Conservation (phyloP, 2,797 vertebrate genomes). For the Antrozous pallidus region DNA sequence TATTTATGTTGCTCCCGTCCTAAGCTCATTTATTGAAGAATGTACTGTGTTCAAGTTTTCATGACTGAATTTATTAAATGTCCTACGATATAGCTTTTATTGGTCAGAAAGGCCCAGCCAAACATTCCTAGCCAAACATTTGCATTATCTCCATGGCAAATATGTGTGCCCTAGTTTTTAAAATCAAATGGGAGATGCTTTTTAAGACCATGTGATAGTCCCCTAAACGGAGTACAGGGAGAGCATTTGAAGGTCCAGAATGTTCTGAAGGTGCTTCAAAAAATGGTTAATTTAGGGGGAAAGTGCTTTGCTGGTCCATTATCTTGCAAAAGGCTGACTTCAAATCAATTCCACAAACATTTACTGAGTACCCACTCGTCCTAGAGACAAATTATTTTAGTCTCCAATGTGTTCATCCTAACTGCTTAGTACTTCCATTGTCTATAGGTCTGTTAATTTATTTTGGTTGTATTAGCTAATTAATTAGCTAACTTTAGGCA, state of each 20-base stretch:
- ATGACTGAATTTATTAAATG: background rate
- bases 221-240: background rate
- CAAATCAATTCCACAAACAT: slow-evolving; percentile 45
- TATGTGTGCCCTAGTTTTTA: background rate
- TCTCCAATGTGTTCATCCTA: background rate
- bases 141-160: background rate
- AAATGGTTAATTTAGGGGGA: slow-evolving; percentile 23
- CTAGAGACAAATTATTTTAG: slow-evolving; percentile 47
- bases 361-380: background rate
- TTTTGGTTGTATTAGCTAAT: slow-evolving; percentile 43
- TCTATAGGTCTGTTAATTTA: slow-evolving; percentile 26
- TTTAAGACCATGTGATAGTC: background rate
- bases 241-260: background rate
- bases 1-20: background rate
- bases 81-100: background rate
- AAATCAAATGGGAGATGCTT: background rate
- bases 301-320: background rate
- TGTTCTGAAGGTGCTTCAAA: background rate
- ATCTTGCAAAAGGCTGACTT: slow-evolving; percentile 6
- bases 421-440: background rate
- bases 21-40: slow-evolving; percentile 29
- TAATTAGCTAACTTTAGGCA: slow-evolving; percentile 47
- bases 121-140: background rate
- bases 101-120: background rate
- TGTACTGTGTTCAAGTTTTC: background rate